Evolutionary conservation across 2,113 vertebrate species (phyloP).

Genomic region (Castor canadensis): DNA sequence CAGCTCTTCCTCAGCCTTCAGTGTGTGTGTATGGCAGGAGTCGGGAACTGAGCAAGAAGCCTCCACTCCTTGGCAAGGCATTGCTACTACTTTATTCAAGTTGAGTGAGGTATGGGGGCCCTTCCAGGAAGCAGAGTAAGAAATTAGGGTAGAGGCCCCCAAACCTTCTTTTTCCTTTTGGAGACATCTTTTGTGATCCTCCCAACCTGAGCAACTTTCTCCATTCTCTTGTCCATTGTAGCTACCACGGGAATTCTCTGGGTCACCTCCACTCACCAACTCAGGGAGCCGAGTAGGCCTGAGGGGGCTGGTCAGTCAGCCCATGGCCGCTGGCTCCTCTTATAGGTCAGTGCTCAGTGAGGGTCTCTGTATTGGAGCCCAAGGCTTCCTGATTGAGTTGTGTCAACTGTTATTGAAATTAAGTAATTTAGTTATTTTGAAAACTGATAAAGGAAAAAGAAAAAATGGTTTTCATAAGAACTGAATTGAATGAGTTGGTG

Average conservation of each 20-base stretch:
- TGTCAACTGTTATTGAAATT: neutral
- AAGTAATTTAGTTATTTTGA: neutral
- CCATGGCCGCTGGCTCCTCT: neutral
- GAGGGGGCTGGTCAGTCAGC: neutral
- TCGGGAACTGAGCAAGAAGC: neutral
- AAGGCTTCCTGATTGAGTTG: neutral
- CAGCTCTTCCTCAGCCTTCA: too few relatives aligned
- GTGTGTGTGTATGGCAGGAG: neutral
- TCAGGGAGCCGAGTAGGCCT: accelerated
- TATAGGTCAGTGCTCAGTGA: neutral
- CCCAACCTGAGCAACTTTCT: neutral
- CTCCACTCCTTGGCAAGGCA: accelerated
- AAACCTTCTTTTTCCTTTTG: neutral
- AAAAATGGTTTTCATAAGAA: neutral
- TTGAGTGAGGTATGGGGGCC: neutral
- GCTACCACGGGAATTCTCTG: neutral
- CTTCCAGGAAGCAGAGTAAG: neutral
- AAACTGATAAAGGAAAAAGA: neutral
- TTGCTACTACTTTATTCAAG: neutral
- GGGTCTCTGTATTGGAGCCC: neutral
- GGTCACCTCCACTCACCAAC: neutral
- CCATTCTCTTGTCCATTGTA: accelerated
- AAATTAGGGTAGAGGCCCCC: neutral
- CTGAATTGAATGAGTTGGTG: neutral
- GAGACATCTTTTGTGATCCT: neutral